Base-by-base conservation (phyloP, 2,113 vertebrate species). In the Zapornia atra region DNA sequence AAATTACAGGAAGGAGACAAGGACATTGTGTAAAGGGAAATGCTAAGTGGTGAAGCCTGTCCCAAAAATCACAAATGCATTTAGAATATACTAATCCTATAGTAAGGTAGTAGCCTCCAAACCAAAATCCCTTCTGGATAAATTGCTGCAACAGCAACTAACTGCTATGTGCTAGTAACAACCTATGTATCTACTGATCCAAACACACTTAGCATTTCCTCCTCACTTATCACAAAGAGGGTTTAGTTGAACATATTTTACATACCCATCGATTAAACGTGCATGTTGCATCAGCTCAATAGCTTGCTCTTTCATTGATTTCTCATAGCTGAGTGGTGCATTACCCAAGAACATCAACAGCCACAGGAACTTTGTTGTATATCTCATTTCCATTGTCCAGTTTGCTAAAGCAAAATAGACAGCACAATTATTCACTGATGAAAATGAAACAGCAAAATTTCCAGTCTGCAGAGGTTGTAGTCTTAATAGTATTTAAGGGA, bases 251-350 rank as follows among this genome's bases (percentile, higher is more conserved):
- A 91, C 12, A 10, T 33, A 60, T 65, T 85, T 79, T 50, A 69
- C 84, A 96, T 98, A 99, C 99, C 99, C 99, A 89, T 99, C 99
- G 0, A 99, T 98, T 44, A 99, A 95, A 85, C 96, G 98, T 70
- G 97, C 89, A 84, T 82, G 91, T 69, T 86, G 61, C 98, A 99
- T 99, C 75, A 99, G 92, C n/a, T 98, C 34, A 6, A 95, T 21
- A 12, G 95, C 94, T 93, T 80, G 63, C 5, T 95, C 92, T 83
- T 56, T 93, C 14, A 97, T n/a, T 15, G 91, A 88, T 84, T 95
- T 90, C 86, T 88, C 97, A 31, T 50, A 96, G 72, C 44, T 50
- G 46, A 91, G 96, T n/a, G 90, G 65, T 65, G 91, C 90, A 82
- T 24, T 64, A 24, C 91, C 57, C 17, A 97, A 54, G 8, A 95